Conservation (phyloP, 1,140 invertebrate genomes). For the Diachasma alloeum region DNA sequence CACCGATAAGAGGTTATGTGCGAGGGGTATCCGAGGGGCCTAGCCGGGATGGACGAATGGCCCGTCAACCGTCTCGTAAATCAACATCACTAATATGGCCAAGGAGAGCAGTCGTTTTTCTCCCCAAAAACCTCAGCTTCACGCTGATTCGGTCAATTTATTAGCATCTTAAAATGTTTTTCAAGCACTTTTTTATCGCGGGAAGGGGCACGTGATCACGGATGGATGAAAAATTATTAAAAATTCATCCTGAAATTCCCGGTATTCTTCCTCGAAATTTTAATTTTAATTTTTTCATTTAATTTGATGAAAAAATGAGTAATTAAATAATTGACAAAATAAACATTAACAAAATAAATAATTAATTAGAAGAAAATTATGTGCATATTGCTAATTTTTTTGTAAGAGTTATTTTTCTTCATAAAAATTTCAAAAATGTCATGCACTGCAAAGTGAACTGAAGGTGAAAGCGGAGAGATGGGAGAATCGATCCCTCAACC, state of each 20-base stretch:
- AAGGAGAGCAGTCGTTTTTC: constrained; percentile 33
- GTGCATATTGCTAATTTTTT: no score
- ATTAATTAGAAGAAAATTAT: no score
- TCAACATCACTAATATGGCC: constrained; percentile 44
- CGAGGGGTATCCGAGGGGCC: constrained; percentile 46
- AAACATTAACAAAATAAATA: no score
- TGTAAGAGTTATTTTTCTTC: no score
- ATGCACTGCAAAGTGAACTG: not conserved
- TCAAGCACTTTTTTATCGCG: not conserved
- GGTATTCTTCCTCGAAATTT: no score
- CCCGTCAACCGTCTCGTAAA: constrained; percentile 63
- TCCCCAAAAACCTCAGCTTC: not conserved
- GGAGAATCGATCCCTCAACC: constrained; percentile 40
- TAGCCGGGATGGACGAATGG: constrained; percentile 57
- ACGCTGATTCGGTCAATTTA: constrained; percentile 3
- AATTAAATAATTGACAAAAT: no score
- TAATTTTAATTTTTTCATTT: no score
- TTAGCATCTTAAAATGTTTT: not conserved
- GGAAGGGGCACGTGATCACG: no score
- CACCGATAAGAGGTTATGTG: constrained; percentile 52
- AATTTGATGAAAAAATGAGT: no score
- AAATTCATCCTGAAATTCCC: no score
- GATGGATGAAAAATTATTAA: no score
- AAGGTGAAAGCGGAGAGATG: not conserved
- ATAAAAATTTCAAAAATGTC: not conserved